Conservation (phyloP, 2,888 invertebrate genomes). For the Drosophila anomalipes region DNA sequence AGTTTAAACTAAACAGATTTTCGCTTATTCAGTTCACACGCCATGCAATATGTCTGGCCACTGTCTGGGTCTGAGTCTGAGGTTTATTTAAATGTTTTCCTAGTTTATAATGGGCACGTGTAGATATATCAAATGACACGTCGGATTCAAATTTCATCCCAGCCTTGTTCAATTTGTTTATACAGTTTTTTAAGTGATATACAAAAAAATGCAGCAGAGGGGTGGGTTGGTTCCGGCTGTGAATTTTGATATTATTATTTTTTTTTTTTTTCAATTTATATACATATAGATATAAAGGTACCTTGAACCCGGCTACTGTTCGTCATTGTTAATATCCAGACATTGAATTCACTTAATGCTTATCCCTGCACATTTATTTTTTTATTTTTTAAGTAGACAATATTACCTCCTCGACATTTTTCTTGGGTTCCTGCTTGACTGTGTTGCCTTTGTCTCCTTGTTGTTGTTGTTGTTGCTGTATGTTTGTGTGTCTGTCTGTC, state of each 20-base stretch:
- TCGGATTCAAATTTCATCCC: background rate
- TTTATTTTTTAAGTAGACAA: constrained; percentile 14
- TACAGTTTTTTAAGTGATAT: background rate
- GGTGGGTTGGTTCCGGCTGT: constrained; percentile 4
- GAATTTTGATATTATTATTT: background rate
- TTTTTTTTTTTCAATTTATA: background rate
- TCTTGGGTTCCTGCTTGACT: constrained; percentile 11
- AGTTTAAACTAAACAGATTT: background rate
- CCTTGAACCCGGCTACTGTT: constrained; percentile 27
- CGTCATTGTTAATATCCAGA: constrained; percentile 28
- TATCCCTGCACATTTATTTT: constrained; percentile 17
- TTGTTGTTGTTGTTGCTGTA: constrained; percentile 14
- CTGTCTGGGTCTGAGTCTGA: constrained; percentile 2
- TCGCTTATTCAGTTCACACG: background rate
- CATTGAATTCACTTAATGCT: constrained; percentile 23
- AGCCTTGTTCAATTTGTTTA: constrained; percentile 2
- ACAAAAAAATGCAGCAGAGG: background rate
- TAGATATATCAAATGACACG: background rate
- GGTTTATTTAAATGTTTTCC: background rate
- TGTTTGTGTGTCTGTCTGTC: constrained; percentile 31
- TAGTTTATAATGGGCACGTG: constrained; percentile 5
- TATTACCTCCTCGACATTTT: constrained; percentile 17
- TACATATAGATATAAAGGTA: background rate
- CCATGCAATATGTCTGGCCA: background rate
- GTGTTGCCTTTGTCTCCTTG: constrained; percentile 39